Base-by-base conservation (phyloP, 2,888 invertebrate genomes). In the Drosophila macrospina region DNA sequence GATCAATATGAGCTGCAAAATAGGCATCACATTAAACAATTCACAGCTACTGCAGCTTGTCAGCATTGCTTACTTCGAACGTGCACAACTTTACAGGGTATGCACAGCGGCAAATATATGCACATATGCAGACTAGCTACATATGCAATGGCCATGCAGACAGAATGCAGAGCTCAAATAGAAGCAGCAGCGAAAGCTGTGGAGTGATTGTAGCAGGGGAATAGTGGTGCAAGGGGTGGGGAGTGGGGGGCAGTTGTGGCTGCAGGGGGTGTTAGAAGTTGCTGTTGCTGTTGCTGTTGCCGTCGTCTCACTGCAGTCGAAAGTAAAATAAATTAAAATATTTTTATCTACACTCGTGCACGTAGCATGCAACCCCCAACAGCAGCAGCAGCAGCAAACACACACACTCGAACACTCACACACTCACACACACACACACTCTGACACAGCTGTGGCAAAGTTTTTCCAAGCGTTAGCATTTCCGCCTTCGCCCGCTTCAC, bases 311-410 rank as follows among this genome's bases (percentile, higher is more conserved):
- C 72, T 87, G 82, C 88, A 82, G 85, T 62, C 76, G 69, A 81
- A 88, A 85, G 83, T 88, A 88, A 83, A 83, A 83, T 83, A 83
- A 83, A 83, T 83, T 83, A 83, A 83, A 83, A 88, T 83, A 83
- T 83, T 83, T 83, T 83, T 83, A 83, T 83, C 83, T 83, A 88
- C 88, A 83, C 88, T 83, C 83, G 68, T 82, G 83, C 83, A 83
- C 87, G 82, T 87, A 75, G 81, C 75, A 77, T 78, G 87, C 88
- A 87, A 61, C 74, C 69, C 61, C 44, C 60, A 60, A 37, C 48
- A 63, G 34, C 52, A 50, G 13, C 24, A 36, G 20, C 20, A 3
- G 20, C 20, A n/a, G n/a, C 26, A 26, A 5, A 26, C 26, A 28
- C 28, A 28, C 28, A 28, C 65, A 41, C 16, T 44, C 28, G 7